Evolutionary conservation across 2,888 invertebrate genomes (phyloP).

Genomic region (Heliconius aoede): DNA sequence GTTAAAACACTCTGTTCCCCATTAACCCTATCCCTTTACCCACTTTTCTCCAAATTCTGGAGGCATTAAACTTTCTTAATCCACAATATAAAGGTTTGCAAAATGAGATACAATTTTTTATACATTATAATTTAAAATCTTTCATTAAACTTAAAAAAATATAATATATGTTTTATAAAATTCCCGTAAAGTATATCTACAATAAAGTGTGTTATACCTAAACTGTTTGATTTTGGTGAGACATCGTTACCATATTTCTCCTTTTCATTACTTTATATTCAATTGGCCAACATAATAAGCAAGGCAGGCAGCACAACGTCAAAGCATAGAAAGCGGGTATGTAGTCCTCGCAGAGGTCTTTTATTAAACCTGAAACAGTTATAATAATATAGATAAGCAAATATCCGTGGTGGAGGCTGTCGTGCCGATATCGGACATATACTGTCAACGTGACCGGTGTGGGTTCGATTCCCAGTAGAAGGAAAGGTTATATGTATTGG

Average conservation of each 20-base stretch:
- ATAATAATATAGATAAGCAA: not conserved
- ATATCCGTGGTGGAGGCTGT: no score
- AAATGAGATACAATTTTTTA: not conserved
- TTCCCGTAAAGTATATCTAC: not conserved
- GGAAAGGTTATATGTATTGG: not conserved
- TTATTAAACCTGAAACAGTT: slow-evolving; percentile 66
- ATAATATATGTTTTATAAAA: not conserved
- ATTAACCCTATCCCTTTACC: no score
- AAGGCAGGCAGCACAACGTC: slow-evolving; percentile 67
- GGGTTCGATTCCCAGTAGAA: not conserved
- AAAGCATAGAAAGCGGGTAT: slow-evolving; percentile 72
- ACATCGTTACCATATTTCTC: not conserved
- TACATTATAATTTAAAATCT: not conserved
- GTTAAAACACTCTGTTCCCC: no score
- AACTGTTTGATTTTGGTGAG: not conserved
- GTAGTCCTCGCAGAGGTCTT: slow-evolving; percentile 69
- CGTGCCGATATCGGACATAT: no score
- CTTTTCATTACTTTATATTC: slow-evolving; percentile 56
- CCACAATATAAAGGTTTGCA: no score
- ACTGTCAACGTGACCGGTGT: not conserved
- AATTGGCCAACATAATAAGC: slow-evolving; percentile 68
- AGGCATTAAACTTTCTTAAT: no score
- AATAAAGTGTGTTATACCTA: not conserved
- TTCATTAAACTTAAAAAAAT: not conserved
- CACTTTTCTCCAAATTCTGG: no score